Evolutionary conservation across 2,888 invertebrate species (phyloP), one percentile per base, ranked within the genome.

Genomic region (Oligia latruncula): DNA sequence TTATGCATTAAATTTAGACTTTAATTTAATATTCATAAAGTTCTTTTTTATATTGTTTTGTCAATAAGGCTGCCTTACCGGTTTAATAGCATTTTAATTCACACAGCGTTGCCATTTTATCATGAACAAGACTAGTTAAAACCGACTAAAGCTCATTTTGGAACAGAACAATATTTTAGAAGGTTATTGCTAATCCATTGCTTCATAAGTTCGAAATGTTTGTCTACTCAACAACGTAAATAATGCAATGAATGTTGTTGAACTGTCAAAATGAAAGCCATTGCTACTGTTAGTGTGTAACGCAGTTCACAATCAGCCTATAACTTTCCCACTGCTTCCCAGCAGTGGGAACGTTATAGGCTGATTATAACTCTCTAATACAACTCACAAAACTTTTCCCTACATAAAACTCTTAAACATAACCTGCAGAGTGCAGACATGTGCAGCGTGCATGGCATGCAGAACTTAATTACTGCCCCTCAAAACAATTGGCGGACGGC

Each of bases 401-500:
- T 9, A 29, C 15, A 29, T 40, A 17, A 43, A 71, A 20, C 11
- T 15, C 13, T 55, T 1, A 62, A 60, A n/a, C 43, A 68, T 15
- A 66, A 67, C 43, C 46, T 43, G 55, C 46, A 58, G 40, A 64
- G 20, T 80, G 43, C 35, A 72, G 55, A 60, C 73, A 71, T 58
- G 20, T 43, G 49, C 77, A 71, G 11, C 17, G n/a, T 72, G 58
- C 52, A 40, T 65, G 72, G 58, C 52, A 40, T 65, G 72, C 71
- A 65, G n/a, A n/a, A 76, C 76, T 85, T 76, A 66, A 83, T 80
- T 72, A 75, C 23, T 64, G 13, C 29, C 52, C 73, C 64, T 71
- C 66, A 81, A 77, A 74, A 85, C 60, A 75, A 70, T 46, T 78
- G 11, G 15, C n/a, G n/a, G n/a, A n/a, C n/a, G n/a, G n/a, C n/a